These are phyloP conservation scores for Celastrina argiolus DNA, from an alignment of 2,888 invertebrate species.

Conservation along the genomic window DNA sequence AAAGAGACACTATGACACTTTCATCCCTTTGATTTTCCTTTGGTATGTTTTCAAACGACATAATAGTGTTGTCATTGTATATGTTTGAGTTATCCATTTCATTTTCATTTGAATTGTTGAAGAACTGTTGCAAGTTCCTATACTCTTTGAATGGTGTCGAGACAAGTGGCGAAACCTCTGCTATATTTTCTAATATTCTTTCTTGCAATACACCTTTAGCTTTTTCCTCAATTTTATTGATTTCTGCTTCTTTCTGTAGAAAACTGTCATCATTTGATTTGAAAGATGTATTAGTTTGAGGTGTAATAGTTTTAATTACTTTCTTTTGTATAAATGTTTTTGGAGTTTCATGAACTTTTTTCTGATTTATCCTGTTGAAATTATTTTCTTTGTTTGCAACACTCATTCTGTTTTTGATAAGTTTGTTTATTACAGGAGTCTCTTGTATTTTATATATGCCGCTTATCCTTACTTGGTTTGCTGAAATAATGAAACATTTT, in stretches of 20 bases:
- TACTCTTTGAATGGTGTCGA: constrained; percentile 65
- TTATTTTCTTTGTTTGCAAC: constrained; percentile 56
- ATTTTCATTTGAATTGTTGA: constrained; percentile 50
- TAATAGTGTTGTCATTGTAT: constrained; percentile 55
- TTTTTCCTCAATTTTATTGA: constrained; percentile 51
- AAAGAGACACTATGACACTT: constrained; percentile 59
- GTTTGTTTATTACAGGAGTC: constrained; percentile 48
- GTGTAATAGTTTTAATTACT: constrained; percentile 39
- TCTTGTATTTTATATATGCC: constrained; percentile 57
- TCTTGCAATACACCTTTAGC: constrained; percentile 42
- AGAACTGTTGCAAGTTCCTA: constrained; percentile 54
- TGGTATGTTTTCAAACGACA: constrained; percentile 53
- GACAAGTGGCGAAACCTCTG: constrained; percentile 52
- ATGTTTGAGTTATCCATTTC: constrained; percentile 44
- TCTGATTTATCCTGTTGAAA: constrained; percentile 33
- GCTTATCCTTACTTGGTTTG: constrained; percentile 54
- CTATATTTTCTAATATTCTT: constrained; percentile 48
- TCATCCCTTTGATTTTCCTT: constrained; percentile 48
- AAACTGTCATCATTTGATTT: constrained; percentile 65
- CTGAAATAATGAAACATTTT: constrained; percentile 29
- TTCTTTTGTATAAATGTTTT: constrained; percentile 31
- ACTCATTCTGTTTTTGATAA: constrained; percentile 40
- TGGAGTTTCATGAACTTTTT: constrained; percentile 34
- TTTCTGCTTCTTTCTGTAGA: constrained; percentile 58
- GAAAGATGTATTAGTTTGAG: constrained; percentile 54